Conservation (phyloP, 2,888 invertebrate species). For the Erebia aethiops region DNA sequence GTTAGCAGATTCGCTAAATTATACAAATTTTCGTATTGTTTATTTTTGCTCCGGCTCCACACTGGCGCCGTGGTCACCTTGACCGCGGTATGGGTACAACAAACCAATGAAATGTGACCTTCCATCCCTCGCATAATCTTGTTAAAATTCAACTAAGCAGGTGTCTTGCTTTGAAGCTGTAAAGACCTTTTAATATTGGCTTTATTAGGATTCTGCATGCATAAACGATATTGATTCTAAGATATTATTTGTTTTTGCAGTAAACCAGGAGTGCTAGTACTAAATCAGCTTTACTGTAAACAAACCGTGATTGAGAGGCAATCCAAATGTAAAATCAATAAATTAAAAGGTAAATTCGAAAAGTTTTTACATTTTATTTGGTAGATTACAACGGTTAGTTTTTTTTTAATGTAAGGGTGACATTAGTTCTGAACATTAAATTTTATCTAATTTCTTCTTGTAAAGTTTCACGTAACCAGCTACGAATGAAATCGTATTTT, state of each 20-base stretch:
- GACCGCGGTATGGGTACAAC: slow-evolving; percentile 63
- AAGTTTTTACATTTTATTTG: neutral
- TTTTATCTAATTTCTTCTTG: neutral
- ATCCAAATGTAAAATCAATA: slow-evolving; percentile 7
- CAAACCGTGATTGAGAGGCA: slow-evolving; percentile 15
- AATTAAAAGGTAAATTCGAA: slow-evolving; percentile 5
- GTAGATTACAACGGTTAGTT: too few species aligned
- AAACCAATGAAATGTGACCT: slow-evolving; percentile 62
- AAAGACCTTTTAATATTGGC: slow-evolving; percentile 31
- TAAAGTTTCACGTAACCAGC: neutral
- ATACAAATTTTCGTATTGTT: slow-evolving; percentile 48
- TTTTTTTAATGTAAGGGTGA: neutral
- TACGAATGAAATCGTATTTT: neutral
- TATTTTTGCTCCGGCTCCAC: slow-evolving; percentile 61
- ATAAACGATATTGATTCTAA: slow-evolving; percentile 20
- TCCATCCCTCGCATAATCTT: slow-evolving; percentile 46
- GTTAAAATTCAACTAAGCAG: slow-evolving; percentile 19
- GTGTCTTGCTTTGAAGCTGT: slow-evolving; percentile 23
- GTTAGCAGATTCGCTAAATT: slow-evolving; percentile 38
- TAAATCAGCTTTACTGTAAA: slow-evolving; percentile 25
- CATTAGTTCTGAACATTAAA: neutral
- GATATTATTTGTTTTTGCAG: slow-evolving; percentile 30
- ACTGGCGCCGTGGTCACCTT: slow-evolving; percentile 69
- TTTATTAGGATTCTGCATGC: slow-evolving; percentile 14
- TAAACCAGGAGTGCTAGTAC: slow-evolving; percentile 11